Conservation (phyloP, 2,113 vertebrate genomes). For the Eurypyga helias region DNA sequence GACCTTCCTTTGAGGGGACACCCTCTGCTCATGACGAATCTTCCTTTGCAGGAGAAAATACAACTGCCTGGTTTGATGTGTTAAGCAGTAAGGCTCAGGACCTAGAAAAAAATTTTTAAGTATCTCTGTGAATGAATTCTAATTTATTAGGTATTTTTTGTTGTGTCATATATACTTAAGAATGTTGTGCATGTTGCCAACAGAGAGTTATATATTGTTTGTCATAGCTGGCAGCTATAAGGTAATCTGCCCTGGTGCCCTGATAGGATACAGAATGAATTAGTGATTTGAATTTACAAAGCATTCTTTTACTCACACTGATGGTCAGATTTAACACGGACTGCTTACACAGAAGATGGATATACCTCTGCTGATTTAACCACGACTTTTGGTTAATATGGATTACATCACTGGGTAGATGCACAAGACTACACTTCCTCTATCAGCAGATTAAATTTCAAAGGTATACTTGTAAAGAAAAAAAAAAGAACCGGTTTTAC, state of each 20-base stretch:
- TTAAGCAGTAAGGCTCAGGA: not conserved
- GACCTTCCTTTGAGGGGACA: not conserved
- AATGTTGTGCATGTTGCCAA: not conserved
- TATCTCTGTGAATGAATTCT: not conserved
- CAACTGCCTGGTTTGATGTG: not conserved
- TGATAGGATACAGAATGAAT: not conserved
- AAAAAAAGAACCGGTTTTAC: not conserved
- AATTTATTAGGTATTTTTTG: not conserved
- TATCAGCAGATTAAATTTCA: not conserved
- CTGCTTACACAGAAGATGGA: not conserved
- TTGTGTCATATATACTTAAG: not conserved
- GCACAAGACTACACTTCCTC: not conserved
- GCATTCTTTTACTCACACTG: not conserved
- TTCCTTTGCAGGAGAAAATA: not conserved
- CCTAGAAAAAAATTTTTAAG: not conserved
- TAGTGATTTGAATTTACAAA: not conserved
- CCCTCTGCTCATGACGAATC: not conserved
- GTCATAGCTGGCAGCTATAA: not conserved
- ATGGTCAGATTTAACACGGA: not conserved
- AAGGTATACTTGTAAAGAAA: not conserved
- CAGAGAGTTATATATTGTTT: not conserved
- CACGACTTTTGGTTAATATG: rapidly evolving
- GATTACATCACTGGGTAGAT: not conserved
- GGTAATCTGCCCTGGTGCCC: not conserved
- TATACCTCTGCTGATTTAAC: not conserved